Evolutionary conservation across 2,113 vertebrate species (phyloP).

Genomic region (Ammodytes dubius): DNA sequence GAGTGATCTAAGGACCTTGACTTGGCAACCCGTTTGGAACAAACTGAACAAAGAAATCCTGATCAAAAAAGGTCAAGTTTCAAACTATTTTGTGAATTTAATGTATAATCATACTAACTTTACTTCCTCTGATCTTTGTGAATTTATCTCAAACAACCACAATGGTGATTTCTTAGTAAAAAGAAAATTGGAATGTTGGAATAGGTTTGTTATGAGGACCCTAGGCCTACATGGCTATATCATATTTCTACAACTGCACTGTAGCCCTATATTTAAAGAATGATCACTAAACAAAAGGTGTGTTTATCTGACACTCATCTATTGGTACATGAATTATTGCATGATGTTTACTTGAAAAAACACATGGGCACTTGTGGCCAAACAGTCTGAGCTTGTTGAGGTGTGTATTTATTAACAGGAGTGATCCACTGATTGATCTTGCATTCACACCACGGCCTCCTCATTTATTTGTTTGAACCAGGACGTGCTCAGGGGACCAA

Average conservation of each 20-base stretch:
- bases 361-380: not conserved
- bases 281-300: not conserved
- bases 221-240: not conserved
- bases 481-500: slow-evolving; percentile 16
- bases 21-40: not conserved
- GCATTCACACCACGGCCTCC: slow-evolving; percentile 19
- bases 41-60: not conserved
- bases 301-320: not conserved
- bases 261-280: no score
- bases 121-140: not conserved
- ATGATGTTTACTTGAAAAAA: not conserved
- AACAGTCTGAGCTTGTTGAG: slow-evolving; percentile 19
- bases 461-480: slow-evolving; percentile 19
- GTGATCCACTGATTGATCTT: slow-evolving; percentile 11
- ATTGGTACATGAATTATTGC: not conserved
- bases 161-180: no score
- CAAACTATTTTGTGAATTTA: not conserved
- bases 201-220: not conserved
- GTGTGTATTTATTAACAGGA: slow-evolving; percentile 3
- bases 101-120: no score
- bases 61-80: not conserved
- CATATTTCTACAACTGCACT: no score
- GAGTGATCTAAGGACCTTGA: not conserved
- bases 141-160: not conserved
- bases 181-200: no score